Base-by-base conservation (phyloP, 1,140 invertebrate species). In the Dermatophagoides farinae region DNA sequence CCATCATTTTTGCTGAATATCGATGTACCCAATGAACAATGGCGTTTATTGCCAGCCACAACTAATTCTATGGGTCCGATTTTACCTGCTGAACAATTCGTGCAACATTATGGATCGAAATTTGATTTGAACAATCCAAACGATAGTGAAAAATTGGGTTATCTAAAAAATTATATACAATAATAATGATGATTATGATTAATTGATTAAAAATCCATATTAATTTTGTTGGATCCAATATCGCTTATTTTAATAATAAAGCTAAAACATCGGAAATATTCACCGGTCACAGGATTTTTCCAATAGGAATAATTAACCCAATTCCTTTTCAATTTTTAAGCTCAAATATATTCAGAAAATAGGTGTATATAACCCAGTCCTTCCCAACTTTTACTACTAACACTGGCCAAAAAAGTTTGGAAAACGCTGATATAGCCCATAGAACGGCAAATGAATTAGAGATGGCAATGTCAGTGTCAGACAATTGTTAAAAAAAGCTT, bases 1-100 rank as follows among this genome's bases (percentile, higher is more conserved):
- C 60, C 60, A 14, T 10, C 12, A 12, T 61, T 60, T 58, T n/a
- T 61, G n/a, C 6, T n/a, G 14, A 57, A 38, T 10, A 47, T 14
- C 14, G 51, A 59, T 6, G 8, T 31, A 31, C 2, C 31, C 31
- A 16, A 20, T 6, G 22, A 25, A 11, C 14, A n/a, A 16, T 59
- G 40, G 37, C 38, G 18, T 10, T 52, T 22, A 31, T 41, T 59
- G 6, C 57, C 57, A 9, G n/a, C 37, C 22, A 50, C 16, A 22
- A 31, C 31, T 8, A 8, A 31, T 31, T 2, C 8, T 31, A 8
- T 4, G 8, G 31, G 31, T 31, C 31, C 31, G 8, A 38, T 59
- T 47, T 6, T 59, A 16, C n/a, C 38, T 16, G 57, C 57, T 43
- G 23, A n/a, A 5, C 18, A 59, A 18, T 59, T 59, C 6, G 57